Base-by-base conservation (phyloP, 2,113 vertebrate genomes). In the Stegastes partitus region DNA sequence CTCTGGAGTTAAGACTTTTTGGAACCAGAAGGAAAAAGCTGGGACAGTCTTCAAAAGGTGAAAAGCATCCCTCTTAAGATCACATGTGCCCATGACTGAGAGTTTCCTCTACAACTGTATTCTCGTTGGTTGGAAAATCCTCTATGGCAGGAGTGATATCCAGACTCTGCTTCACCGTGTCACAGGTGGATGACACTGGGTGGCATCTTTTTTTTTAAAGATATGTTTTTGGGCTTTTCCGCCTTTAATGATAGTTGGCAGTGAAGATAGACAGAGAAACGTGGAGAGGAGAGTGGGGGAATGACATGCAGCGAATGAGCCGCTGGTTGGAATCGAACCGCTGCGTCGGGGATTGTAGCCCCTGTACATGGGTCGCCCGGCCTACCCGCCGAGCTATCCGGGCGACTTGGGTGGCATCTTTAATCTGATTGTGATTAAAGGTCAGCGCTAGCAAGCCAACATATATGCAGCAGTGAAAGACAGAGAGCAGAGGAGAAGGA, bases 351-450 rank as follows among this genome's bases (percentile, higher is more conserved):
- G n/a, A n/a, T n/a, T n/a, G n/a, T n/a, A n/a, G n/a, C n/a, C n/a
- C n/a, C n/a, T n/a, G n/a, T n/a, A n/a, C n/a, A n/a, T n/a, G n/a
- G n/a, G n/a, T n/a, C n/a, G n/a, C n/a, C n/a, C n/a, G n/a, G n/a
- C n/a, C n/a, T n/a, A n/a, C n/a, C n/a, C n/a, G n/a, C n/a, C n/a
- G n/a, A n/a, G n/a, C n/a, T n/a, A n/a, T n/a, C n/a, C n/a, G n/a
- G n/a, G n/a, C n/a, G n/a, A n/a, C n/a, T n/a, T 0, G 0, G 49
- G 39, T 31, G 10, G 23, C 55, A 19, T 56, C 69, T 80, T 61
- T 78, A 55, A 79, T 23, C 37, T 34, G 45, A 81, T 56, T 73
- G 5, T 59, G 58, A 54, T 66, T 74, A 85, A 83, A 85, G 70
- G 77, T 76, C 67, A 73, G 39, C 1, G 50, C 18, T 3, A 23